phyloP scores from a whole-genome alignment of 1,140 invertebrate genomes.

The Conus ventricosus region DNA sequence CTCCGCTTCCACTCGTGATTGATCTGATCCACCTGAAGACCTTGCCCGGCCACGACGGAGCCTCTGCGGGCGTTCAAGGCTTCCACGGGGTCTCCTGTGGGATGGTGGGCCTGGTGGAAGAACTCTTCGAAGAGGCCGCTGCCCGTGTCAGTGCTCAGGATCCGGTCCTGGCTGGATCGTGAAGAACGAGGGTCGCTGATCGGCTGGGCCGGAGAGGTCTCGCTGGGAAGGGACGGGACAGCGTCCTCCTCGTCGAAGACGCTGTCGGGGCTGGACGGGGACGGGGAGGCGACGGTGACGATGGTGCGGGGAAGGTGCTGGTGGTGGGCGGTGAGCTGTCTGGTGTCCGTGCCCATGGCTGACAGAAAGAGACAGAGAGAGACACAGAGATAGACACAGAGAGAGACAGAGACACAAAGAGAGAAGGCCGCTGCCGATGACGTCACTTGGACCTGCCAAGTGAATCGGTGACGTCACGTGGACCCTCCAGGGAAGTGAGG shows the following conservation, averaged over 20 bases:
- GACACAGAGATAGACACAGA: not conserved
- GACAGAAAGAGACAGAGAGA: not conserved
- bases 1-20: conserved; percentile 58
- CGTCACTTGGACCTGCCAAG: not conserved
- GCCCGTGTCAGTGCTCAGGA: not conserved
- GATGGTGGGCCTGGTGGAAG: not conserved
- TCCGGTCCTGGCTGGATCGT: not conserved
- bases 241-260: not conserved
- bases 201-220: not conserved
- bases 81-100: too few relatives aligned
- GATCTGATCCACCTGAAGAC: conserved; percentile 50
- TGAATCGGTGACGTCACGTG: too few relatives aligned
- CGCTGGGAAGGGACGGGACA: not conserved
- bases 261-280: not conserved
- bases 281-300: conserved; percentile 16
- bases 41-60: not conserved
- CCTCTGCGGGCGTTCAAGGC: not conserved
- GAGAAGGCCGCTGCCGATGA: too few relatives aligned
- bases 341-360: not conserved
- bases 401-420: not conserved
- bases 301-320: not conserved
- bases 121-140: conserved; percentile 5
- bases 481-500: too few relatives aligned
- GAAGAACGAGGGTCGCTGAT: not conserved
- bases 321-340: not conserved